Evolutionary conservation across 2,113 vertebrate genomes (phyloP), one percentile per base, ranked within the genome.

Genomic region (Bos javanicus): DNA sequence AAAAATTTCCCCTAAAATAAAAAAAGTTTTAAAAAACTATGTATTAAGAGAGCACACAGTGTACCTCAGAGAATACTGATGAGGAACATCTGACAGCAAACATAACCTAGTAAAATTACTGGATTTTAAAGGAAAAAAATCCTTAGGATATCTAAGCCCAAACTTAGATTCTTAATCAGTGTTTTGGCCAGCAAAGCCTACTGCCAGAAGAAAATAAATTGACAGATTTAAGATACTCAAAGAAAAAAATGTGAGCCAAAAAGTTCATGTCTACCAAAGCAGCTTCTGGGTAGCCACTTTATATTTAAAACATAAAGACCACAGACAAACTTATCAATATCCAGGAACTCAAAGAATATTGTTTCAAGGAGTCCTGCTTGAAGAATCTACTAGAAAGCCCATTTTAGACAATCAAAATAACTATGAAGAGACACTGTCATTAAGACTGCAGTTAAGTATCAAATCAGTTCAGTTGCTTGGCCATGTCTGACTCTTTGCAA

Each of bases 1-100:
- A 93, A 74, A 82, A 67, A 1, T 52, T 92, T 62, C 62, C 33
- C 81, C 80, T 92, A 93, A 97, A 96, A 82, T 86, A 21, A 96
- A 78, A 90, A 93, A 56, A 28, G 4, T 39, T 91, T 19, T 4
- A 26, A 84, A 83, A 87, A 95, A 95, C 23, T 67, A 25, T 48
- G 5, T 76, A 76, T 43, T 81, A 13, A 86, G 81, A 95, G 33
- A 93, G 5, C 6, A 89, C 5, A 96, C 13, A 64, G 5, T 23
- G 26, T 16, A 56, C 36, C 62, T 96, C 78, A 50, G 17, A 87
- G 25, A 95, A 46, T 93, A 80, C 2, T 71, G 80, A 48, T 33
- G 17, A 83, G 28, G 21, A 82, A 92, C 90, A 14, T 43, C 78
- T 6, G 50, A 94, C 26, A 67, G 11, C 43, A 91, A 97, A 23